A percentile compares a stretch with the other conserved stretches of the same genome.
These are phyloP conservation scores for Biston stratarius DNA, from an alignment of 2,888 invertebrate genomes.

Conservation along the genomic window DNA sequence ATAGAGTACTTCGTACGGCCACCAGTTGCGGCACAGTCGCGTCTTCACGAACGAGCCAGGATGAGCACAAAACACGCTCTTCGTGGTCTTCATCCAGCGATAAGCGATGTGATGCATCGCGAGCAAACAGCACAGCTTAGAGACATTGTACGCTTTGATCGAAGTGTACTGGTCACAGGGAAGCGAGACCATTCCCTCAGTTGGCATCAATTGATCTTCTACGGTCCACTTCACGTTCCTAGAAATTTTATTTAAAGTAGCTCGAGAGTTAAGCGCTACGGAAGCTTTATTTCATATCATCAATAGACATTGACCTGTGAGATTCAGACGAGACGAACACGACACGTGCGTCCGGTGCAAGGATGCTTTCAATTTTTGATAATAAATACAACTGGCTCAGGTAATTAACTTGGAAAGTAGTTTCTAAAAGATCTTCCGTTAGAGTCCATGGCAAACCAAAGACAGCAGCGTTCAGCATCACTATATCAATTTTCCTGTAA, in stretches of 20 bases:
- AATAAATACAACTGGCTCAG: conserved; percentile 93
- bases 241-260: conserved; percentile 16
- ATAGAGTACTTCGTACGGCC: conserved; percentile 92
- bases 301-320: conserved; percentile 87
- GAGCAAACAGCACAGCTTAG: conserved; percentile 95
- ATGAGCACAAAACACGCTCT: conserved; percentile 93
- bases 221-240: conserved; percentile 71
- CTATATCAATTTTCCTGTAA: conserved; percentile 89
- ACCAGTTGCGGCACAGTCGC: conserved; percentile 92
- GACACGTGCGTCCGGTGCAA: conserved; percentile 90
- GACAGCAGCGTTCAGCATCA: conserved; percentile 93
- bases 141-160: conserved; percentile 95
- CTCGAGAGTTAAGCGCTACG: not conserved
- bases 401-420: conserved; percentile 95
- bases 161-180: conserved; percentile 90
- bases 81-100: conserved; percentile 88
- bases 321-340: conserved; percentile 95
- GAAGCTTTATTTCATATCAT: not conserved
- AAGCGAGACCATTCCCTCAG: conserved; percentile 89
- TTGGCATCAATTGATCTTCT: conserved; percentile 70
- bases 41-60: conserved; percentile 97
- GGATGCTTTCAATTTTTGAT: conserved; percentile 88
- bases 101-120: conserved; percentile 87
- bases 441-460: conserved; percentile 91
- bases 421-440: conserved; percentile 92